Percentiles rank a stretch among this genome's conserved stretches.
Evolutionary conservation across 2,113 vertebrate species (phyloP).

Genomic region (Gambusia holbrooki): DNA sequence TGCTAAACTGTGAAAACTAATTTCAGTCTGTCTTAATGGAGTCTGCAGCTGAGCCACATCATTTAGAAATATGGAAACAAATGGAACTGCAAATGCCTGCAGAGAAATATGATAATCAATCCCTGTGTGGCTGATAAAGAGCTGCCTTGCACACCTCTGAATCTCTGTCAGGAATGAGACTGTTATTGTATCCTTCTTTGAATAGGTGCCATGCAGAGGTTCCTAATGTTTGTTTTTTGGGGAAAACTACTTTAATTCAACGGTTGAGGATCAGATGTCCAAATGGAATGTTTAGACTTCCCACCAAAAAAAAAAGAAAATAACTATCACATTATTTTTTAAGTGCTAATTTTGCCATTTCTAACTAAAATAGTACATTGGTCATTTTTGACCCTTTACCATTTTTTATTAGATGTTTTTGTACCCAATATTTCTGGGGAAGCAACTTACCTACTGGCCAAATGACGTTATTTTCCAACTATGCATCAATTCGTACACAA

Average conservation of each 20-base stretch:
- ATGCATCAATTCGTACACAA: no score
- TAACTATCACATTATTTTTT: no score
- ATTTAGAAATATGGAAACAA: constrained; percentile 61
- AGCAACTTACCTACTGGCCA: no score
- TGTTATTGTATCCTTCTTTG: constrained; percentile 39
- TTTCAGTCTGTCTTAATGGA: constrained; percentile 66
- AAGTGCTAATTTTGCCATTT: no score
- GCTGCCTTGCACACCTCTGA: constrained; percentile 38
- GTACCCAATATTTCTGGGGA: no score
- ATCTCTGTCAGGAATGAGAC: constrained; percentile 45
- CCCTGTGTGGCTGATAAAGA: constrained; percentile 62
- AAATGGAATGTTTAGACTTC: not conserved
- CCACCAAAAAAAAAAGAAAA: no score
- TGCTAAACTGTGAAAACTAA: constrained; percentile 64
- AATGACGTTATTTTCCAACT: no score
- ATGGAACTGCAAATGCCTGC: constrained; percentile 60
- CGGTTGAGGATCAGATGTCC: constrained; percentile 2
- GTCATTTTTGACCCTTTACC: no score
- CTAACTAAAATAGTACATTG: no score
- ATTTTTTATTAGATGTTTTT: no score
- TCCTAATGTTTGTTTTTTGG: constrained; percentile 56
- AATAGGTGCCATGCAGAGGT: constrained; percentile 29
- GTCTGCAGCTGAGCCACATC: constrained; percentile 62
- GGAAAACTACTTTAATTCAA: constrained; percentile 21
- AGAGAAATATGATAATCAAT: constrained; percentile 60